These are phyloP conservation scores for Albula glossodonta DNA, from an alignment of 2,113 vertebrate species.

Conservation along the genomic window DNA sequence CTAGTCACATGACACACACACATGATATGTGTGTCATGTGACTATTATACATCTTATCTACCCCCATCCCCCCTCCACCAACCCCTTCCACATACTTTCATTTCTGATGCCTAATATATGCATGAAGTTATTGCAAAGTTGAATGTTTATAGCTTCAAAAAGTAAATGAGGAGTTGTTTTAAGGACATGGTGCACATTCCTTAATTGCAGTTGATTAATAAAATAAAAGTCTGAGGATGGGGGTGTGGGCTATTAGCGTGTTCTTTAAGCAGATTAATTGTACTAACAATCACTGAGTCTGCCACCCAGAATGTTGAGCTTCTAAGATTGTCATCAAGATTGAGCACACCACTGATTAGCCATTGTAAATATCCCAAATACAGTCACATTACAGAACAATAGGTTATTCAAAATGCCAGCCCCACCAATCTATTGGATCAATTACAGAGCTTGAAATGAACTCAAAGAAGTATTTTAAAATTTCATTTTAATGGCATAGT, in stretches of 20 bases:
- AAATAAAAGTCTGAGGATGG: conserved; percentile 57
- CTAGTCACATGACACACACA: too few species aligned
- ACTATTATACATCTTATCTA: background rate
- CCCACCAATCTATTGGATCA: too few species aligned
- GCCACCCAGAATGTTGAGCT: conserved; percentile 49
- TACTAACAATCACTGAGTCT: conserved; percentile 55
- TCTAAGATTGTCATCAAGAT: conserved; percentile 51
- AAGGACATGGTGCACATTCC: conserved; percentile 51
- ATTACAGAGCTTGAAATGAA: too few species aligned
- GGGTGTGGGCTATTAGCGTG: conserved; percentile 60
- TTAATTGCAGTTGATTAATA: conserved; percentile 67
- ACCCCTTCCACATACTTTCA: background rate
- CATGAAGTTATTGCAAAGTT: background rate
- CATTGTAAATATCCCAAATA: conserved; percentile 57
- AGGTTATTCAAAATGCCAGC: background rate
- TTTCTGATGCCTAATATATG: background rate
- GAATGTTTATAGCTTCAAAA: conserved; percentile 8
- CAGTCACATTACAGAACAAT: background rate
- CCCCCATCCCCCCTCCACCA: background rate
- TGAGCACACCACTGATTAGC: conserved; percentile 40
- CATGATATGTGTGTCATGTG: too few species aligned
- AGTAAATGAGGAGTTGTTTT: conserved; percentile 54
- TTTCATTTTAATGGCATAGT: background rate
- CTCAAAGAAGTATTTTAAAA: background rate
- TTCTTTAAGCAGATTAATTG: conserved; percentile 64